Evolutionary conservation across 2,113 vertebrate genomes (phyloP).

Genomic region (Dolichallabes microphthalmus): DNA sequence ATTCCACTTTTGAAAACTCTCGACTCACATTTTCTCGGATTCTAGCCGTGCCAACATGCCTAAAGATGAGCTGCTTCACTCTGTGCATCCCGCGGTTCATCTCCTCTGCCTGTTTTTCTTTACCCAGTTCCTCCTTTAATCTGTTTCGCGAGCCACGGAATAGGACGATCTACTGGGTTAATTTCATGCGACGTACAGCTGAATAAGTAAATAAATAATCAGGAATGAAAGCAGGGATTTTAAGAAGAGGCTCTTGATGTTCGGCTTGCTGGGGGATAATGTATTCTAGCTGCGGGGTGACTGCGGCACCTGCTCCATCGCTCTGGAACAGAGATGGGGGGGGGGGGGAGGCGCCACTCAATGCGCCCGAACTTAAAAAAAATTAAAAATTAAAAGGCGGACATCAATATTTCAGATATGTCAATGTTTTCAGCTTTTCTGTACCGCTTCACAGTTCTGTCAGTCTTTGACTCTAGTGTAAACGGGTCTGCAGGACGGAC

Average conservation of each 20-base stretch:
- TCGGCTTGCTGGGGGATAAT: slow-evolving; percentile 65
- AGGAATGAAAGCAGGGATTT: slow-evolving; percentile 64
- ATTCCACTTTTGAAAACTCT: slow-evolving; percentile 35
- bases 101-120: slow-evolving; percentile 38
- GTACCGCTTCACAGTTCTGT: neutral
- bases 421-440: slow-evolving; percentile 10
- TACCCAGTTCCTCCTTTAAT: slow-evolving; percentile 55
- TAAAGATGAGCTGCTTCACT: neutral
- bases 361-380: neutral
- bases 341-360: neutral
- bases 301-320: slow-evolving; percentile 65
- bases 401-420: slow-evolving; percentile 16
- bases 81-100: slow-evolving; percentile 21
- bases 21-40: slow-evolving; percentile 15
- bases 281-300: slow-evolving; percentile 66
- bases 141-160: slow-evolving; percentile 58
- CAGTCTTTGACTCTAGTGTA: neutral
- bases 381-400: neutral
- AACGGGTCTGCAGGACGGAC: slow-evolving; percentile 5
- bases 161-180: slow-evolving; percentile 63
- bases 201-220: slow-evolving; percentile 69
- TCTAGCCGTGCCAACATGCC: neutral
- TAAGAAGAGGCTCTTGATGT: slow-evolving; percentile 60
- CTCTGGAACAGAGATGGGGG: slow-evolving; percentile 30
- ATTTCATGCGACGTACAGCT: slow-evolving; percentile 71